Evolutionary conservation across 2,113 vertebrate genomes (phyloP).

Genomic region (Oriolus oriolus): DNA sequence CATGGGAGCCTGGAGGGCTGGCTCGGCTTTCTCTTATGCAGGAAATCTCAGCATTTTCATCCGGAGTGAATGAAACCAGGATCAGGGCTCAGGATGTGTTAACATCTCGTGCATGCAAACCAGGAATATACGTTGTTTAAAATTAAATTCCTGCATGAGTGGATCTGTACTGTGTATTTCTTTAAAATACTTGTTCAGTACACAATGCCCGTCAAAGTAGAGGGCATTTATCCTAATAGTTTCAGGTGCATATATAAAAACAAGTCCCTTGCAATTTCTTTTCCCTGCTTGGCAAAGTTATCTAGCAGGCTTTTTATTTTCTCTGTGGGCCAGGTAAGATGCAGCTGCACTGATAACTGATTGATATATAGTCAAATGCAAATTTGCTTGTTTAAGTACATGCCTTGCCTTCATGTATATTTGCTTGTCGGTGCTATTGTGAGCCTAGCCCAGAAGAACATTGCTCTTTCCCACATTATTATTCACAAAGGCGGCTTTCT

Average conservation of each 20-base stretch:
- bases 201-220: not conserved
- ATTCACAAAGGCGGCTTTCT: conserved; percentile 77
- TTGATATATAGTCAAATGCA: conserved; percentile 55
- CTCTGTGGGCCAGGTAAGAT: conserved; percentile 8
- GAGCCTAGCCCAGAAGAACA: conserved; percentile 60
- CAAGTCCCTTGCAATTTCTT: not conserved
- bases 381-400: conserved; percentile 52
- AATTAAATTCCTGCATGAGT: not conserved
- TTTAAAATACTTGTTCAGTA: not conserved
- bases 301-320: not conserved
- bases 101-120: not conserved
- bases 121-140: not conserved
- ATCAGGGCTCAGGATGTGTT: not conserved
- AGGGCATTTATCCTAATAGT: not conserved
- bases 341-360: conserved; percentile 42
- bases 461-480: conserved; percentile 71
- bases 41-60: not conserved
- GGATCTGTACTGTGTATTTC: not conserved
- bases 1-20: not conserved
- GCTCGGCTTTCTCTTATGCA: not conserved
- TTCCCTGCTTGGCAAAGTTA: not conserved
- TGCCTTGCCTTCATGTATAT: conserved; percentile 40
- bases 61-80: not conserved
- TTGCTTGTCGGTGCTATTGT: conserved; percentile 42
- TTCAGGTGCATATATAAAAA: not conserved